Evolutionary conservation across 2,113 vertebrate genomes (phyloP), one percentile per base, ranked within the genome.

Genomic region (Tetrax tetrax): DNA sequence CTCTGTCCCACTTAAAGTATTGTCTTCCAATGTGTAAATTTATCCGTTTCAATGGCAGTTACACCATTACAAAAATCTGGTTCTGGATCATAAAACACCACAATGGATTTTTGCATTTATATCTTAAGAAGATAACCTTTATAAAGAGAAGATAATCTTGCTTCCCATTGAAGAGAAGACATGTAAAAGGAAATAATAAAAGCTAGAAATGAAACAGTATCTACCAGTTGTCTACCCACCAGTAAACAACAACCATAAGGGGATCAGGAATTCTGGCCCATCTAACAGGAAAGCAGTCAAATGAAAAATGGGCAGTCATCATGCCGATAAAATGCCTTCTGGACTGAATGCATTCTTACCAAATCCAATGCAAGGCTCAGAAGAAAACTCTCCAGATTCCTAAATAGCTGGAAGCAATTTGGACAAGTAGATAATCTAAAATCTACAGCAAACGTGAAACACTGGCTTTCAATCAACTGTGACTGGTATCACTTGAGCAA

Each of bases 71-170:
- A 61, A 79, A 90, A 90, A 80, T 77, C 85, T 59, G 17, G 45
- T 68, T 84, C 48, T 64, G 45, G 57, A 94, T 89, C 75, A 93
- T 1, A 56, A 57, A 91, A 41, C 47, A 84, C 27, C 31, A 59
- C 50, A 93, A 66, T 31, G 8, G 47, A 89, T 68, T 89, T 76
- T 35, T 85, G 45, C 63, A 94, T 79, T 82, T 33, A 60, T 7
- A 12, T 61, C 29, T 84, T 79, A 75, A 87, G 64, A 88, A 59
- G 51, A 91, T 89, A 95, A 87, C 18, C 66, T 90, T 91, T 82
- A 82, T 45, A 72, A 93, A 76, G 15, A 78, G 10, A 47, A 66
- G 54, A 79, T 37, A 71, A 95, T 53, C 45, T 84, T 53, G 29
- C 16, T 21, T 94, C 33, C 50, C 59, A 41, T 0, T 82, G 35